A percentile compares a stretch with the other conserved stretches of the same genome.
Evolutionary conservation across 2,888 invertebrate genomes (phyloP).

Genomic region (Sycophila texana): DNA sequence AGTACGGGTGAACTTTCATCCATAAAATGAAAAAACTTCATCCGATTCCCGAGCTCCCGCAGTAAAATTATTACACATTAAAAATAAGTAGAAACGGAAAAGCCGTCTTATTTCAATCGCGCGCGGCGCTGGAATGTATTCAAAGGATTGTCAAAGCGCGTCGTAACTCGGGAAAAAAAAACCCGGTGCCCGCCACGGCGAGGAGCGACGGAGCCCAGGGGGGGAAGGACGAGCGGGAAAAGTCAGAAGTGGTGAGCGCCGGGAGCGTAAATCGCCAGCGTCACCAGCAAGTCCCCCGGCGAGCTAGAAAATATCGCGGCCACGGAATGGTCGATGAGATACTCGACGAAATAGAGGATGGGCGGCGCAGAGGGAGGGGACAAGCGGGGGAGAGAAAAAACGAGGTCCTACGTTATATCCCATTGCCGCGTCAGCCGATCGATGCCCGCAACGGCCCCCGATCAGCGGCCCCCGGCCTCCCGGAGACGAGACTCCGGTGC

Average conservation of each 20-base stretch:
- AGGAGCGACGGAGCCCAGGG: neutral
- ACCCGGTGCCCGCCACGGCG: no score
- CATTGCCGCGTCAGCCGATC: slow-evolving; percentile 48
- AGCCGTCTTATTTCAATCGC: no score
- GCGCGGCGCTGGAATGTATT: no score
- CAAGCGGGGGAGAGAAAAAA: slow-evolving; percentile 13
- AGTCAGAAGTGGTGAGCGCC: neutral
- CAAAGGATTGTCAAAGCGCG: no score
- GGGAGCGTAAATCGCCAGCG: slow-evolving; percentile 34
- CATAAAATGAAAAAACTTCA: no score
- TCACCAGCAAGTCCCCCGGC: slow-evolving; percentile 13
- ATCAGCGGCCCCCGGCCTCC: neutral
- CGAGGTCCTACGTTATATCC: slow-evolving; percentile 26
- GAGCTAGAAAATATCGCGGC: neutral
- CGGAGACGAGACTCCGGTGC: neutral
- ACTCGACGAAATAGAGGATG: slow-evolving; percentile 5
- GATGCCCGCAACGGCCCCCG: neutral
- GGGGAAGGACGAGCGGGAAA: neutral
- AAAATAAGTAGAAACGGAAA: no score
- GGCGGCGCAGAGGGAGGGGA: slow-evolving; percentile 5
- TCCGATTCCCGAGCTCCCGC: no score
- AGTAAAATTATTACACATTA: no score
- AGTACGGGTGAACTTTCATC: no score
- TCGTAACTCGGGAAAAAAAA: no score
- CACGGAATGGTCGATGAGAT: slow-evolving; percentile 1